Evolutionary conservation across 1,140 invertebrate genomes (phyloP), one percentile per base, ranked within the genome.

Genomic region (Ridgeia piscesae): DNA sequence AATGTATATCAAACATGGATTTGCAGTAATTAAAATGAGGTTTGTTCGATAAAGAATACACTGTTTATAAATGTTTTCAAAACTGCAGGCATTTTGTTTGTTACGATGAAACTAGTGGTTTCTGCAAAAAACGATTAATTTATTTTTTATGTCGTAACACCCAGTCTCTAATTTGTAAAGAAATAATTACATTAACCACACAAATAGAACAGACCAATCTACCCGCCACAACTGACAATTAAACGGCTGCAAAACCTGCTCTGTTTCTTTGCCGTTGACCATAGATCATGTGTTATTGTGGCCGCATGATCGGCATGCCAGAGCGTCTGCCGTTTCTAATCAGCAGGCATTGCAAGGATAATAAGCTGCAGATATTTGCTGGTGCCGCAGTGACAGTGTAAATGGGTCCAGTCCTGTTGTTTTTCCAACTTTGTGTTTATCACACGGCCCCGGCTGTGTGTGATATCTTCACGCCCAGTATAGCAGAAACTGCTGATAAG

Each of bases 401-500:
- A 77, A 77, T 77, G 58, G 58, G 58, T 77, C 58, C 58, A 77
- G 58, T 77, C 27, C 58, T 77, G 58, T 77, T 77, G 58, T 77
- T 77, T 77, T 77, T 77, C 58, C 58, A 77, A 77, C 58, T 21
- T 77, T 77, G 58, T 77, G 58, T 77, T 77, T 77, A 77, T 77
- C 58, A 77, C 27, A 21, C 58, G 27, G 58, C 17, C 58, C 42
- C 14, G 58, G 58, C 58, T 77, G 58, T 21, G 6, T 17, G 58
- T 77, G 58, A 77, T 77, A 77, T 77, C 58, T 77, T 77, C 58
- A 77, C 58, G 58, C 58, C 58, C 58, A 77, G 58, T 77, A 77
- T 77, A 77, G 58, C 58, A 77, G 58, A 77, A 77, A 77, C 58
- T 77, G 58, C 58, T 77, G 58, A 77, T 77, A 77, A 77, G 58